Conservation (phyloP, 2,797 vertebrate species). For the Delichon dasypus region DNA sequence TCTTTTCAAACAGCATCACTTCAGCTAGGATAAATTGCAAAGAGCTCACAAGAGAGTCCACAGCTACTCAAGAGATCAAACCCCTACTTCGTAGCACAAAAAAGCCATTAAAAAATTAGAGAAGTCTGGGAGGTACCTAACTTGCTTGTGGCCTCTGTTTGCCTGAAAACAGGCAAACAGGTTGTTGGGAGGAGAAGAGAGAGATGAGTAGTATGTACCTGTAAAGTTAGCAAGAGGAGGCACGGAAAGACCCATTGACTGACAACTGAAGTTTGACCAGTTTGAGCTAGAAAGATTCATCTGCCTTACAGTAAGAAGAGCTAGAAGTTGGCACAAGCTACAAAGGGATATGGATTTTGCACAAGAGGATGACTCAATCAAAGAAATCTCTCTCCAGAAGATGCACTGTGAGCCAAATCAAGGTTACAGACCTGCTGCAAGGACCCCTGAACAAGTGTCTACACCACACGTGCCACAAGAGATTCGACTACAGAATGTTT, state of each 20-base stretch:
- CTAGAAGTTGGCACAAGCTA: not conserved
- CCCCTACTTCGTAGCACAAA: not conserved
- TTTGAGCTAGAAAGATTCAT: not conserved
- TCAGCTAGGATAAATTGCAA: not conserved
- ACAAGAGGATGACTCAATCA: not conserved
- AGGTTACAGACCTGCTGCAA: not conserved
- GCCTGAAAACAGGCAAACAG: not conserved
- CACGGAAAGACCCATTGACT: not conserved
- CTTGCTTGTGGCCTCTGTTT: not conserved
- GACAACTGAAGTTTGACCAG: not conserved
- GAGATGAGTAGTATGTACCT: not conserved
- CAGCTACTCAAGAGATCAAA: not conserved
- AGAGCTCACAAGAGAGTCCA: not conserved
- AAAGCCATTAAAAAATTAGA: not conserved
- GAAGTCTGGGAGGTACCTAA: not conserved
- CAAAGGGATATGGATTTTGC: not conserved
- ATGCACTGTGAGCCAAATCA: not conserved
- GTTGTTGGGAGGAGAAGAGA: not conserved
- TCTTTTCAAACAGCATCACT: not conserved
- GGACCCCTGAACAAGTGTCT: not conserved
- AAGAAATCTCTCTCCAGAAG: not conserved
- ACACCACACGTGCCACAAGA: fast-evolving
- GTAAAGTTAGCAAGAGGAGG: not conserved
- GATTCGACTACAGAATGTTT: not conserved
- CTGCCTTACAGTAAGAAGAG: not conserved